Percentiles rank a stretch among this genome's conserved stretches.
These are phyloP conservation scores for Chiloscyllium plagiosum DNA, from an alignment of 2,113 vertebrate species.

Conservation along the genomic window DNA sequence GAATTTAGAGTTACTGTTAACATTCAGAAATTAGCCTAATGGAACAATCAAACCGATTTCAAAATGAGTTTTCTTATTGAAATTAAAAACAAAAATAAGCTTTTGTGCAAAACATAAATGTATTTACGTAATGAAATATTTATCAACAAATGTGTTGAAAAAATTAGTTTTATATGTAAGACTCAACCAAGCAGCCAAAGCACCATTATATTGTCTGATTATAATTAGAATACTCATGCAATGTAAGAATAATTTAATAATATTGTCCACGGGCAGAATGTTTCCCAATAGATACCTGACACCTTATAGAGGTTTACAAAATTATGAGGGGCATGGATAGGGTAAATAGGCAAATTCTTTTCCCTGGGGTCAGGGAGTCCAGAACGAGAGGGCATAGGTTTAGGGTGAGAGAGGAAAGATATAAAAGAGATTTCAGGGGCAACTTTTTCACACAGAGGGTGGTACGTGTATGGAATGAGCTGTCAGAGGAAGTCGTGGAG, in stretches of 20 bases:
- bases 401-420: too few relatives aligned
- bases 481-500: too few relatives aligned
- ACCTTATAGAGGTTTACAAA: too few relatives aligned
- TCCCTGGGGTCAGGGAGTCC: too few relatives aligned
- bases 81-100: background rate
- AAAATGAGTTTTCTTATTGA: background rate
- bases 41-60: background rate
- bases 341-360: too few relatives aligned
- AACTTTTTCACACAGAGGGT: too few relatives aligned
- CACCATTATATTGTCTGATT: background rate
- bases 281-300: background rate
- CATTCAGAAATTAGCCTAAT: background rate
- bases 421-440: too few relatives aligned
- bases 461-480: too few relatives aligned
- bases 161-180: background rate
- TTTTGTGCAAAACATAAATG: background rate
- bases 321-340: too few relatives aligned
- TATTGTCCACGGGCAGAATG: background rate
- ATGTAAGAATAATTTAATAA: background rate
- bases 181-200: background rate
- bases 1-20: background rate
- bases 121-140: background rate
- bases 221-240: background rate
- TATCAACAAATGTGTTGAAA: background rate
- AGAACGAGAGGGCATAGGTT: too few relatives aligned